A percentile compares a stretch with the other conserved stretches of the same genome.
phyloP scores from a whole-genome alignment of 2,797 vertebrate genomes.

The Hoplostethus atlanticus region DNA sequence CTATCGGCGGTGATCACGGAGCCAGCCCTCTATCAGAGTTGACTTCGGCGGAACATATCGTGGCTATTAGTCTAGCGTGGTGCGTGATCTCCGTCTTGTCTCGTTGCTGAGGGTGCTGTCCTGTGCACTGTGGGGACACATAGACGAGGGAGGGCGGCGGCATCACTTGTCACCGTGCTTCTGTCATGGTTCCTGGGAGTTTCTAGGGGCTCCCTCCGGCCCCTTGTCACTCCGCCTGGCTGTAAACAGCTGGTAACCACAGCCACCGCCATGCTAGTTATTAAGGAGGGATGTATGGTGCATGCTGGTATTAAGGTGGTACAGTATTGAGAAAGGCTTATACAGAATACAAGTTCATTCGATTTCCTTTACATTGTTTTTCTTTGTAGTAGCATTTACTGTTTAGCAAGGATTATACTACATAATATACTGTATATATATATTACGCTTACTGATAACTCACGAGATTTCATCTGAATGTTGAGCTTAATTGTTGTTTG shows the following conservation, averaged over 20 bases:
- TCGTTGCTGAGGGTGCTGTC: constrained; percentile 79
- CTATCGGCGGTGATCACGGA: constrained; percentile 73
- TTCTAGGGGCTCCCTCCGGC: constrained; percentile 68
- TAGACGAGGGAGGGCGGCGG: constrained; percentile 49
- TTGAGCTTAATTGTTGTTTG: too few relatives aligned
- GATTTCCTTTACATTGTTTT: neutral
- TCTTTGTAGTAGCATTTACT: too few relatives aligned
- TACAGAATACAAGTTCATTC: constrained; percentile 2
- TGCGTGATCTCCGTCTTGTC: constrained; percentile 69
- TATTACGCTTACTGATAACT: too few relatives aligned
- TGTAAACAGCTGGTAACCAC: constrained; percentile 74
- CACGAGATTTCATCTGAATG: too few relatives aligned
- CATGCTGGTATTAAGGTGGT: constrained; percentile 27
- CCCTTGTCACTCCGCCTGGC: constrained; percentile 73
- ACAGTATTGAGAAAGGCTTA: constrained; percentile 5
- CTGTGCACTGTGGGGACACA: constrained; percentile 58
- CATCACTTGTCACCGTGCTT: constrained; percentile 75
- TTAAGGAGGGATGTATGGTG: constrained; percentile 40
- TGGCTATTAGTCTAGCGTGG: constrained; percentile 75
- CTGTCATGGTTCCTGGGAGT: constrained; percentile 71
- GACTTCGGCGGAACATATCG: constrained; percentile 66
- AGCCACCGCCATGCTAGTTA: constrained; percentile 39
- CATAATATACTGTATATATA: too few relatives aligned
- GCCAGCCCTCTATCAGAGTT: constrained; percentile 64
- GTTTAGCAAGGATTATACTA: too few relatives aligned